Evolutionary conservation across 1,140 invertebrate genomes (phyloP).

Genomic region (Lethrus apterus): DNA sequence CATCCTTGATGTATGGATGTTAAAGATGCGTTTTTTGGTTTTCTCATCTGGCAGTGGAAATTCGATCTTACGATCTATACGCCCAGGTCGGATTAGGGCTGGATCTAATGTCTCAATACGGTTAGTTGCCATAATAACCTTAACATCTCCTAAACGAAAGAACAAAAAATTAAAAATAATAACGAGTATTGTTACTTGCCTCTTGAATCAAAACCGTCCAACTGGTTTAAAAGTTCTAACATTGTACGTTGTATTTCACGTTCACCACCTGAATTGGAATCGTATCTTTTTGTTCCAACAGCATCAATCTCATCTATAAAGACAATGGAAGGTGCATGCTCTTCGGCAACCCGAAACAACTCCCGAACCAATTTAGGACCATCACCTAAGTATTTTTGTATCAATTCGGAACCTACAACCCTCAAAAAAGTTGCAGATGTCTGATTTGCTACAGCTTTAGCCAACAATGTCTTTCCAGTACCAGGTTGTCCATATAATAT

Average conservation of each 20-base stretch:
- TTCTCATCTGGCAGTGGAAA: slow-evolving; percentile 99
- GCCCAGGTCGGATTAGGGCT: slow-evolving; percentile 94
- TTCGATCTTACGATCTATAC: slow-evolving; percentile 99
- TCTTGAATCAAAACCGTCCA: slow-evolving; percentile 96
- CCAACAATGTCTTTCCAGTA: slow-evolving; percentile 96
- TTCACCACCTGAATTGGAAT: slow-evolving; percentile 99
- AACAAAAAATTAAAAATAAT: slow-evolving; percentile 16
- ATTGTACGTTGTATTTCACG: slow-evolving; percentile 99
- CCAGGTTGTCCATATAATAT: slow-evolving; percentile 98
- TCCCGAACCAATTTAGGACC: slow-evolving; percentile 98
- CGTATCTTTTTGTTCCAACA: slow-evolving; percentile 98
- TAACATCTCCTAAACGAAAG: slow-evolving; percentile 34
- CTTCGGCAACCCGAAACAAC: slow-evolving; percentile 96
- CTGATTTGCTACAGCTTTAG: slow-evolving; percentile 99
- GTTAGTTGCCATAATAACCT: slow-evolving; percentile 99
- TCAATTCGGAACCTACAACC: slow-evolving; percentile 97
- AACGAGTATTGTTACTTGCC: slow-evolving; percentile 58
- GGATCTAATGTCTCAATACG: slow-evolving; percentile 99
- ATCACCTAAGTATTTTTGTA: slow-evolving; percentile 99
- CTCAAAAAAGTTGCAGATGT: slow-evolving; percentile 98
- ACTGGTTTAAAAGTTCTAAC: slow-evolving; percentile 97
- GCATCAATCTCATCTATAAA: slow-evolving; percentile 99
- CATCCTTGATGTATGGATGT: slow-evolving; percentile 98
- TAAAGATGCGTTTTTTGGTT: slow-evolving; percentile 96
- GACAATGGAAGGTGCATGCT: slow-evolving; percentile 98